phyloP scores from a whole-genome alignment of 2,113 vertebrate genomes.

The Phylloscopus whistleri region DNA sequence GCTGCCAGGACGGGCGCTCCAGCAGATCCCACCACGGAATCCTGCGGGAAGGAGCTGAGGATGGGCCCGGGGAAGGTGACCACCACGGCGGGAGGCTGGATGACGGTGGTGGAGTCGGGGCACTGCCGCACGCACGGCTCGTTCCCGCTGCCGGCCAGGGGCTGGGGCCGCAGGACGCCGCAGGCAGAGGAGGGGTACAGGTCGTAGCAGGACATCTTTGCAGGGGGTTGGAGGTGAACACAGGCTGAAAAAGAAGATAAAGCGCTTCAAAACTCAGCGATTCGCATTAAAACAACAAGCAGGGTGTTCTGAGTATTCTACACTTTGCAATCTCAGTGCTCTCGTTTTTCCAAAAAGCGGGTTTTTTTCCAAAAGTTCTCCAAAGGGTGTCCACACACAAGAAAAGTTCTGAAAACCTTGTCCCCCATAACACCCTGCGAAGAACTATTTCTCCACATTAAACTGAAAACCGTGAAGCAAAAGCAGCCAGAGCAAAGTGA shows the following conservation, averaged over 20 bases:
- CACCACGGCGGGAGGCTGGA: too few relatives aligned
- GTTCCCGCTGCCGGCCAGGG: neutral
- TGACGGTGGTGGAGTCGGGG: too few relatives aligned
- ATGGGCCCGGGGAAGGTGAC: too few relatives aligned
- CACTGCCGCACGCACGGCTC: too few relatives aligned
- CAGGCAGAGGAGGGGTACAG: neutral
- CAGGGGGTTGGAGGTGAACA: too few relatives aligned
- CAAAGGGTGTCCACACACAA: fast-evolving
- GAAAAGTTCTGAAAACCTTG: neutral
- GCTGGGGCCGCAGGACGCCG: neutral
- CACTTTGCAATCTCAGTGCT: neutral
- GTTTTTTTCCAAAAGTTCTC: fast-evolving
- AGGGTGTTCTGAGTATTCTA: neutral
- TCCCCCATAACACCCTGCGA: fast-evolving
- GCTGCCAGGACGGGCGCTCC: neutral
- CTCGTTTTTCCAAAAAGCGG: too few relatives aligned
- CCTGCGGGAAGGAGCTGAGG: neutral
- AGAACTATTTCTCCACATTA: neutral
- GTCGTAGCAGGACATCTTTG: neutral
- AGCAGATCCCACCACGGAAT: neutral
- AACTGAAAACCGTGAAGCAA: neutral
- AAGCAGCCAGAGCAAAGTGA: neutral
- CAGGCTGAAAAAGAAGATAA: too few relatives aligned
- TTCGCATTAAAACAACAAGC: neutral
- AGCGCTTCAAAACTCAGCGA: neutral